Evolutionary conservation across 35 echinoderm and acorn worm genomes (phyloP).

Genomic region (Apostichopus japonicus): DNA sequence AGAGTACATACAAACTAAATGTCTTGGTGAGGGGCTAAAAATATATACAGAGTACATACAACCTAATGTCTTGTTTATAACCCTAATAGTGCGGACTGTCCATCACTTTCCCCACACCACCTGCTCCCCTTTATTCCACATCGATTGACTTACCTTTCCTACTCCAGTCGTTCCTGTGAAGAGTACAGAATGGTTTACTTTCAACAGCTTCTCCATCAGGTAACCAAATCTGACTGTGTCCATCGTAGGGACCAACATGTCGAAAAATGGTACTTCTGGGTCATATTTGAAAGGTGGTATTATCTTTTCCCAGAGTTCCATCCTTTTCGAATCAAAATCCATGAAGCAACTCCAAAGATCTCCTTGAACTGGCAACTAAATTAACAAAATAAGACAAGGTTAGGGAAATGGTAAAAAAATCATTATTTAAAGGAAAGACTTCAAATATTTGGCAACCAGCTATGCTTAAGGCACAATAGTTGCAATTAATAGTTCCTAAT

Average conservation of each 20-base stretch:
- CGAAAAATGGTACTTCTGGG: slow-evolving; percentile 94
- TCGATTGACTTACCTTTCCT: slow-evolving; percentile 76
- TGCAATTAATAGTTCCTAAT: too few species aligned
- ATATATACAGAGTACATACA: too few species aligned
- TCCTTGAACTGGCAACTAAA: slow-evolving; percentile 75
- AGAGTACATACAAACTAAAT: too few species aligned
- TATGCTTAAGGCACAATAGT: too few species aligned
- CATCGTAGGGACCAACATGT: slow-evolving; percentile 97
- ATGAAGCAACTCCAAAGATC: slow-evolving; percentile 96
- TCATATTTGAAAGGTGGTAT: slow-evolving; percentile 94
- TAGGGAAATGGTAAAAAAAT: slow-evolving; percentile 57
- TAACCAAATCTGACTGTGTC: slow-evolving; percentile 97
- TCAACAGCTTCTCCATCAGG: slow-evolving; percentile 94
- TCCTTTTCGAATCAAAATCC: slow-evolving; percentile 91
- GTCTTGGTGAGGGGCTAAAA: too few species aligned
- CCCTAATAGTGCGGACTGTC: too few species aligned
- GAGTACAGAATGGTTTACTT: slow-evolving; percentile 83
- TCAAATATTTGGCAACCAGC: too few species aligned
- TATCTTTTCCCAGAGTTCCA: slow-evolving; percentile 99
- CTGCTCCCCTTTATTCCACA: too few species aligned
- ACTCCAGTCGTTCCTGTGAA: slow-evolving; percentile 99
- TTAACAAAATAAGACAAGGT: not conserved
- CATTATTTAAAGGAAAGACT: not conserved
- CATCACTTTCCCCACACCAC: too few species aligned
- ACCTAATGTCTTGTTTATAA: too few species aligned